A percentile compares a stretch with the other conserved stretches of the same genome.
These are phyloP conservation scores for Mormyrops boulengeri DNA, from an alignment of 2,797 vertebrate genomes.

Conservation along the genomic window DNA sequence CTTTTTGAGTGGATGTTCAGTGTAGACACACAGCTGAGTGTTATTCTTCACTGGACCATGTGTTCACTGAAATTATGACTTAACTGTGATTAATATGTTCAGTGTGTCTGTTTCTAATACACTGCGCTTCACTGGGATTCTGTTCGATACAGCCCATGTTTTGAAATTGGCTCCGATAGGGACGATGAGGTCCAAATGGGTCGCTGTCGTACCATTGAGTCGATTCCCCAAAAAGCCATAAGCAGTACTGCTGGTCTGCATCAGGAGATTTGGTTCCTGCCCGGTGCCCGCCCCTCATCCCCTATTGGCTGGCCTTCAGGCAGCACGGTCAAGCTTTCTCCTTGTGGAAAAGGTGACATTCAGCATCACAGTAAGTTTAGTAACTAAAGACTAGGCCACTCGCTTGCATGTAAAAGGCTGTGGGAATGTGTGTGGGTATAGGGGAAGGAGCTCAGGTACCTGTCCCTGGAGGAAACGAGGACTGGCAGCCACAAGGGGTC, in stretches of 20 bases:
- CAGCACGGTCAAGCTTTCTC: constrained; percentile 20
- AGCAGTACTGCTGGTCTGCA: constrained; percentile 29
- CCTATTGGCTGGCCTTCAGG: constrained; percentile 21
- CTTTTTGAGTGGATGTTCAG: not conserved
- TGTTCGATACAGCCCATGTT: not conserved
- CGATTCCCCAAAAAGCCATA: constrained; percentile 17
- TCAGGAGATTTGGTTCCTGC: not conserved
- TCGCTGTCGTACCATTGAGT: not conserved
- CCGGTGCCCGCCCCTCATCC: not conserved
- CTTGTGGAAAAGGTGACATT: constrained; percentile 23
- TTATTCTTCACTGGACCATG: not conserved
- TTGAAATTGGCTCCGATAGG: not conserved
- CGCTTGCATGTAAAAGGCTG: constrained; percentile 28
- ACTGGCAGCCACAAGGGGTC: constrained; percentile 16
- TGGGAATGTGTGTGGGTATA: constrained; percentile 19
- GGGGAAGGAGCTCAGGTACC: not conserved
- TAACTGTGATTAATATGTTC: not conserved
- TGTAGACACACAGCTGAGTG: not conserved
- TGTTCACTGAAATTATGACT: not conserved
- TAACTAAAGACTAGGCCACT: constrained; percentile 25
- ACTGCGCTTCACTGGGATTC: not conserved
- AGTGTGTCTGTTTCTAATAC: not conserved
- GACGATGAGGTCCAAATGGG: not conserved
- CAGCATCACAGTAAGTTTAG: constrained; percentile 25
- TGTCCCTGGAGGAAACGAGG: constrained; percentile 27